These are phyloP conservation scores for Taeniopygia guttata DNA, from an alignment of 2,797 vertebrate species.

Conservation along the genomic window DNA sequence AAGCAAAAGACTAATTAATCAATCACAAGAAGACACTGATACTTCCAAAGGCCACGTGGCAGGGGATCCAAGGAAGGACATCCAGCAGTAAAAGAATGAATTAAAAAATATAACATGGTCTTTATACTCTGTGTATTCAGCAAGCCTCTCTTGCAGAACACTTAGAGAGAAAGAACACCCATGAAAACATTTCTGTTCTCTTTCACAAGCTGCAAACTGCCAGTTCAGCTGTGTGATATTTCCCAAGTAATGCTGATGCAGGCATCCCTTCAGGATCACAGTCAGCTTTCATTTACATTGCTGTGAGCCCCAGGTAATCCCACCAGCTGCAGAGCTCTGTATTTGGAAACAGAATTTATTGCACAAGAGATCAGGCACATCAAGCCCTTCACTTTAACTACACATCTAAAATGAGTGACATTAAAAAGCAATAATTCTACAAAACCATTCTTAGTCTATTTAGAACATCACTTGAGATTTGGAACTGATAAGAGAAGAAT, in stretches of 20 bases:
- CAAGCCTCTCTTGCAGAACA: not conserved
- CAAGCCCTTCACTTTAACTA: not conserved
- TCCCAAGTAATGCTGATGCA: not conserved
- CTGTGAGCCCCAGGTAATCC: not conserved
- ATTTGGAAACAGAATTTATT: not conserved
- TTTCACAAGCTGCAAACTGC: not conserved
- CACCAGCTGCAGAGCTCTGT: not conserved
- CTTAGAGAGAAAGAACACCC: not conserved
- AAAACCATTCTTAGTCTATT: not conserved
- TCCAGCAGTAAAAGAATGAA: not conserved
- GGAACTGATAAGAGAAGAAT: not conserved
- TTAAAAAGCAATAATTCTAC: not conserved
- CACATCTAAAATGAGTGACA: not conserved
- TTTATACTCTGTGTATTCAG: not conserved
- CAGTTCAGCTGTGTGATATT: not conserved
- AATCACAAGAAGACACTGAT: not conserved
- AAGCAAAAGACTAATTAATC: not conserved
- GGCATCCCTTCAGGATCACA: not conserved
- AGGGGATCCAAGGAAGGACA: not conserved
- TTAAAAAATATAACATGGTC: not conserved
- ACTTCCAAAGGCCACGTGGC: not conserved
- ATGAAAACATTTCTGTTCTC: not conserved
- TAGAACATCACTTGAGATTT: conserved; percentile 13
- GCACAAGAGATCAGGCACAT: not conserved
- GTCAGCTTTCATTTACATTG: not conserved